These are phyloP conservation scores for Vulpes vulpes DNA, from an alignment of 2,113 vertebrate genomes.

Conservation along the genomic window DNA sequence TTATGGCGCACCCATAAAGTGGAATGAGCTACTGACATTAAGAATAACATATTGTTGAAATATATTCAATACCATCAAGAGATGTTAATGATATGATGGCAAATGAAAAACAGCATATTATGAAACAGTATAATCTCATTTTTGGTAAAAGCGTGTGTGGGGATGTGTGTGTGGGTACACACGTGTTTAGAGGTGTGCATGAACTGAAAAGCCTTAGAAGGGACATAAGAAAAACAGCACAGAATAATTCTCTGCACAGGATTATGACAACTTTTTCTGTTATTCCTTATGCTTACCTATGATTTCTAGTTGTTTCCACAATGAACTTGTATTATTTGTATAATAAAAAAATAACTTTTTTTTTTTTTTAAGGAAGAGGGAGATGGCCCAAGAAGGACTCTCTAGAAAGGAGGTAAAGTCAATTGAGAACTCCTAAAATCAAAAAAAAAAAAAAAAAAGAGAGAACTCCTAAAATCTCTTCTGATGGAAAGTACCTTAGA, in stretches of 20 bases:
- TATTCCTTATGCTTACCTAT: background rate
- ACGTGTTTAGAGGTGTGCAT: accelerated
- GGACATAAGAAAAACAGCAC: background rate
- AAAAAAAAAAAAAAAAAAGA: no score
- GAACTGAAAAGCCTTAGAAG: background rate
- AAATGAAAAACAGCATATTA: background rate
- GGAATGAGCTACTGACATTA: background rate
- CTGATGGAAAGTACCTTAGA: background rate
- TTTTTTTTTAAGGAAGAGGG: background rate
- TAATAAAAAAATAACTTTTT: background rate
- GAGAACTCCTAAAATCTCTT: background rate
- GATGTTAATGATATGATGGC: background rate
- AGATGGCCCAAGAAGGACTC: background rate
- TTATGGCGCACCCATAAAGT: background rate
- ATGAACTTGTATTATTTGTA: background rate
- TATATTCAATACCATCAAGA: background rate
- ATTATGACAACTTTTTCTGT: background rate
- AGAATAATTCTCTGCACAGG: background rate
- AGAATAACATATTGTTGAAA: background rate
- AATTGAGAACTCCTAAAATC: background rate
- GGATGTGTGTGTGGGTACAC: no score
- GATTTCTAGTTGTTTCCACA: constrained; percentile 19
- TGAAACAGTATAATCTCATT: background rate
- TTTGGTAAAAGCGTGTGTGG: background rate
- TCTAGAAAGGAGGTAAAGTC: background rate